Percentiles rank a stretch among this genome's conserved stretches.
Evolutionary conservation across 2,797 vertebrate species (phyloP).

Genomic region (Vultur gryphus): DNA sequence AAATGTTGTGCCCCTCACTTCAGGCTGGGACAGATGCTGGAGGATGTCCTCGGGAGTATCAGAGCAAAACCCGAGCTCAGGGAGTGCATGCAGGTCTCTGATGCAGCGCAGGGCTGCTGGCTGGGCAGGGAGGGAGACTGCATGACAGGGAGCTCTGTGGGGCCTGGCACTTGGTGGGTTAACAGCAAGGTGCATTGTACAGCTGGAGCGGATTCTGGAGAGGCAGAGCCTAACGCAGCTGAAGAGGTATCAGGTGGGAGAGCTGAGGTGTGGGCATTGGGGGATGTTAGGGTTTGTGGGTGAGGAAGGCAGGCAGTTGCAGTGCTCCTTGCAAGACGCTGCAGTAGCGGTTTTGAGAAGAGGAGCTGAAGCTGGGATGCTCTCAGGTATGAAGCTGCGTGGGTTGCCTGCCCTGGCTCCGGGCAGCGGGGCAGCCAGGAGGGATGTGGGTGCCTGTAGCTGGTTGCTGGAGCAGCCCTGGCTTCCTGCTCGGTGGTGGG

Average conservation of each 20-base stretch:
- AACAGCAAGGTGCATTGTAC: background rate
- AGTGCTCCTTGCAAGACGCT: background rate
- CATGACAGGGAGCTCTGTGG: background rate
- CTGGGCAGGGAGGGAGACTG: background rate
- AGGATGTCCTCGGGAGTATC: background rate
- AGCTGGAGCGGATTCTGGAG: background rate
- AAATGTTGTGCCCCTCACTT: background rate
- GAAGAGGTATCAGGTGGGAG: background rate
- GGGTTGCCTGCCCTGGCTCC: background rate
- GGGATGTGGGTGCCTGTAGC: background rate
- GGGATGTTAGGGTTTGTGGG: background rate
- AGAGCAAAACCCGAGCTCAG: accelerated
- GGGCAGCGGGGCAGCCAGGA: background rate
- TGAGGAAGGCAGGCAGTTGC: background rate
- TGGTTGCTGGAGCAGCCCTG: background rate
- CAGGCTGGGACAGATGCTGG: background rate
- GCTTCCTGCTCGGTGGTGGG: background rate
- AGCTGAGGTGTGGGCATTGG: background rate
- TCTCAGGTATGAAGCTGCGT: background rate
- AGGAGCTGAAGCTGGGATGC: background rate
- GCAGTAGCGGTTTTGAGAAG: background rate
- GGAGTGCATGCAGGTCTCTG: accelerated
- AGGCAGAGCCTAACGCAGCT: background rate
- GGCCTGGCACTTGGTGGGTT: background rate
- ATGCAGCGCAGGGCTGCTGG: accelerated